These are phyloP conservation scores for Cheilosia scutellata DNA, from an alignment of 2,888 invertebrate species.

Conservation along the genomic window DNA sequence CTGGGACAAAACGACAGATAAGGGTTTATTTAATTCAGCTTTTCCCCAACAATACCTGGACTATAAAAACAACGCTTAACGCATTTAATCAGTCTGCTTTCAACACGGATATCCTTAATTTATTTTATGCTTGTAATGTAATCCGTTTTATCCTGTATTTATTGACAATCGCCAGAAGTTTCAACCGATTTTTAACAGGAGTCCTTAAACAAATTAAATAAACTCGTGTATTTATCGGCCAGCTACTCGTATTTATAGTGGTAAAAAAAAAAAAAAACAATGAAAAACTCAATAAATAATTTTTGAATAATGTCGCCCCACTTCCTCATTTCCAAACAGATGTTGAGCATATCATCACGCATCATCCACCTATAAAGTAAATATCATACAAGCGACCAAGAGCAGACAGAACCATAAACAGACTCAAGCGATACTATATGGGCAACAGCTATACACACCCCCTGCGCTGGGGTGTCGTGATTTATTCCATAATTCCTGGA, in stretches of 20 bases:
- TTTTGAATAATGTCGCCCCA: no score
- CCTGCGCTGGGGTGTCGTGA: conserved; percentile 26
- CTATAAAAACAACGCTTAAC: conserved; percentile 9
- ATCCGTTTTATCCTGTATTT: neutral
- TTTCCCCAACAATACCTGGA: neutral
- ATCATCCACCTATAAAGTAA: conserved; percentile 20
- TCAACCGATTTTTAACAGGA: no score
- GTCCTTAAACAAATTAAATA: no score
- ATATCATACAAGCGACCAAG: neutral
- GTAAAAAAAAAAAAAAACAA: no score
- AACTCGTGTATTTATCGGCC: no score
- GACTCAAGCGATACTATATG: neutral
- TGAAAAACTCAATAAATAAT: no score
- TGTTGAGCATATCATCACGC: neutral
- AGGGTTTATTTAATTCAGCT: conserved; percentile 27
- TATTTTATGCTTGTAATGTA: neutral
- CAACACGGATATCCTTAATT: conserved; percentile 4
- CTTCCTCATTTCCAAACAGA: neutral
- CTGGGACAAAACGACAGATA: conserved; percentile 3
- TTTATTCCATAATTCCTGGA: conserved; percentile 32
- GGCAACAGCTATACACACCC: neutral
- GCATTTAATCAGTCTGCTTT: conserved; percentile 8
- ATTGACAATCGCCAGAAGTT: neutral
- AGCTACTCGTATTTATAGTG: no score
- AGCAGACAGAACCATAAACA: conserved; percentile 42